Conservation (phyloP, 1,140 invertebrate species). For the Coptotermes formosanus region DNA sequence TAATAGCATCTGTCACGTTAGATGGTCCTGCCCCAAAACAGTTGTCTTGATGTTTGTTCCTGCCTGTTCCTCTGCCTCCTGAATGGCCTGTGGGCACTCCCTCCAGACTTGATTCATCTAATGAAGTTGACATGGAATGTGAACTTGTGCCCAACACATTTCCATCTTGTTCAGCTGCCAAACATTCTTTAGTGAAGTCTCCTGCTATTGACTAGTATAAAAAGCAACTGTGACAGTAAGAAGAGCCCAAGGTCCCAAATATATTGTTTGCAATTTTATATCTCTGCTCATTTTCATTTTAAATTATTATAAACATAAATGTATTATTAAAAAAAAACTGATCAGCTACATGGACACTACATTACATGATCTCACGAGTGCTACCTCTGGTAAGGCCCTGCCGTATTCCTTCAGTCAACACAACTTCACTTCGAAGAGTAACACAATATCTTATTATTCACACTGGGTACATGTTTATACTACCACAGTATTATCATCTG, state of each 20-base stretch:
- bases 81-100: conserved; percentile 36
- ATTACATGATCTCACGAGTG: no score
- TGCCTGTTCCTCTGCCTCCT: conserved; percentile 13
- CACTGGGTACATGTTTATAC: no score
- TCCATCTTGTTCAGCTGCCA: conserved; percentile 39
- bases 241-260: not conserved
- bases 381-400: no score
- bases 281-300: no score
- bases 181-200: conserved; percentile 32
- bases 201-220: conserved; percentile 36
- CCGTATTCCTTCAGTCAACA: no score
- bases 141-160: conserved; percentile 26
- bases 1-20: conserved; percentile 43
- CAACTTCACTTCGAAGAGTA: no score
- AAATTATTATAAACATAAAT: no score
- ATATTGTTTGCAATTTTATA: not conserved
- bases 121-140: conserved; percentile 40
- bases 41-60: conserved; percentile 35
- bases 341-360: no score
- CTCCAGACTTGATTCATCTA: conserved; percentile 48
- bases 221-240: not conserved
- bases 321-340: no score
- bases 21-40: conserved; percentile 35
- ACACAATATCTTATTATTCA: no score
- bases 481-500: no score